phyloP scores from a whole-genome alignment of 2,888 invertebrate genomes.

The Tipula confusa region DNA sequence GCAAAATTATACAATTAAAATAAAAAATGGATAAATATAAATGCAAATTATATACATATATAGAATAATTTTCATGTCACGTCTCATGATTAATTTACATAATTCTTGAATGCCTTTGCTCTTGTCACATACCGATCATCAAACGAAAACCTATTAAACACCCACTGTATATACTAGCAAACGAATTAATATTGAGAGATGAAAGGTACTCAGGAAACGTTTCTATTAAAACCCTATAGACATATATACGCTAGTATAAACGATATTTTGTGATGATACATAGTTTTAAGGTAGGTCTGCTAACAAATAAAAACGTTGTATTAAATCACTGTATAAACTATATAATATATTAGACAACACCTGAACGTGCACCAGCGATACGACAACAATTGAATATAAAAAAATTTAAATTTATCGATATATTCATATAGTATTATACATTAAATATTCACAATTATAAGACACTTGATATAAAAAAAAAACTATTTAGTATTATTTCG shows the following conservation, averaged over 20 bases:
- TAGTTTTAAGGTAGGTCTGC: neutral
- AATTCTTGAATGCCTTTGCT: neutral
- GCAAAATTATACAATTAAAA: neutral
- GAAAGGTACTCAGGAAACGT: neutral
- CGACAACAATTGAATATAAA: neutral
- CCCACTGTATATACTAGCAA: neutral
- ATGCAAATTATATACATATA: neutral
- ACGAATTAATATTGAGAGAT: neutral
- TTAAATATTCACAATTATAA: neutral
- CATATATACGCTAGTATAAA: neutral
- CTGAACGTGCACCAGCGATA: too few species aligned
- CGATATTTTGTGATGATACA: neutral
- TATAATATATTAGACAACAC: neutral
- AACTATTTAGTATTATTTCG: neutral
- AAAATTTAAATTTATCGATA: neutral
- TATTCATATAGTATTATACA: neutral
- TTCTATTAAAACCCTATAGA: neutral
- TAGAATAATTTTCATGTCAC: neutral
- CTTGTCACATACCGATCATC: neutral
- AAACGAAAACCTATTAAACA: neutral
- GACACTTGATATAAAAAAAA: neutral
- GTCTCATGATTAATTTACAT: neutral
- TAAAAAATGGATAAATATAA: neutral
- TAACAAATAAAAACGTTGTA: neutral
- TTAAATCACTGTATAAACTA: neutral